A percentile compares a stretch with the other conserved stretches of the same genome.
Conservation (phyloP, 2,888 invertebrate genomes). For the Autographa gamma region DNA sequence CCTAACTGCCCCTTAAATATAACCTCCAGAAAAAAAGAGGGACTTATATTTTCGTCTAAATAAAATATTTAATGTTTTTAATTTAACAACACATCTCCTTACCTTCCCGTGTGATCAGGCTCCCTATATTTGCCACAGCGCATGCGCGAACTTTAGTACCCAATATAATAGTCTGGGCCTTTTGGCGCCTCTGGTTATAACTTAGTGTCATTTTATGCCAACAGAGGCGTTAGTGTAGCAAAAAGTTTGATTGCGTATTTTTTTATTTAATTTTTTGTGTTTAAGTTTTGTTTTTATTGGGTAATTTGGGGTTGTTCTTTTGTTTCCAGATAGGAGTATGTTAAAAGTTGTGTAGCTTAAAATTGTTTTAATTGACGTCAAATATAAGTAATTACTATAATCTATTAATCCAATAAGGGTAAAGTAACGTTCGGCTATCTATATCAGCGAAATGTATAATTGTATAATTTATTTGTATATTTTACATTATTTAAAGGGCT, state of each 20-base stretch:
- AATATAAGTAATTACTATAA: no score
- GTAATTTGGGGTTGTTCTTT: neutral
- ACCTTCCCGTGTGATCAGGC: constrained; percentile 67
- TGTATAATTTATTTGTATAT: neutral
- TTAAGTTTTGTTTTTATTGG: neutral
- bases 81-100: constrained; percentile 63
- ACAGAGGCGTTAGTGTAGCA: constrained; percentile 26
- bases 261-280: neutral
- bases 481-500: neutral
- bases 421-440: no score
- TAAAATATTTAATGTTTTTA: constrained; percentile 55
- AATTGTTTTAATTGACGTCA: no score
- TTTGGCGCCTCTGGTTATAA: constrained; percentile 48
- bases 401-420: no score
- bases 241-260: neutral
- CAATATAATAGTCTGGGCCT: constrained; percentile 29
- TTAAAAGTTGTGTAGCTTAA: no score
- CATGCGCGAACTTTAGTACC: constrained; percentile 66
- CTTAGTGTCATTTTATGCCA: constrained; percentile 21
- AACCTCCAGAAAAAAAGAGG: neutral
- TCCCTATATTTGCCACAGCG: constrained; percentile 56
- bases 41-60: neutral
- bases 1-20: no score
- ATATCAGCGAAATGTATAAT: no score
- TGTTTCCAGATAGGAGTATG: no score